phyloP scores from a whole-genome alignment of 2,113 vertebrate genomes.

The Redunca redunca region DNA sequence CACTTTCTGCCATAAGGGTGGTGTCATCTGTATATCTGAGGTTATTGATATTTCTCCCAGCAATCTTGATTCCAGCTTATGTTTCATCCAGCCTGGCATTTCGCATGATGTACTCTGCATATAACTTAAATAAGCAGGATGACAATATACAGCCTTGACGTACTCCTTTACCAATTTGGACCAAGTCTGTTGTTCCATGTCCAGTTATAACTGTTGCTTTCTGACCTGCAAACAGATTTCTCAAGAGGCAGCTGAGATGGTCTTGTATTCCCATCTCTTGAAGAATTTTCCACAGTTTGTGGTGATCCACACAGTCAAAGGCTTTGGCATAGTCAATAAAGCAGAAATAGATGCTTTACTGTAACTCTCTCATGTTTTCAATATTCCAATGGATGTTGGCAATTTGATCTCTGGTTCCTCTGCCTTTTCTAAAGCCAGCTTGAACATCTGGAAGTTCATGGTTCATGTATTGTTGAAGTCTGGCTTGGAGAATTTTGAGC shows the following conservation, averaged over 20 bases:
- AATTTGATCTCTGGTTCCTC: background rate
- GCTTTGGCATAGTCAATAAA: background rate
- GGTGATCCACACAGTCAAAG: background rate
- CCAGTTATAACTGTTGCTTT: background rate
- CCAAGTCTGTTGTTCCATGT: background rate
- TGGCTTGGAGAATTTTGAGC: background rate
- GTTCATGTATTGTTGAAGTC: background rate
- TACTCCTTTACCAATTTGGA: background rate
- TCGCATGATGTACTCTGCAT: background rate
- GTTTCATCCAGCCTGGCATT: rapidly evolving
- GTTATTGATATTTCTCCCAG: background rate
- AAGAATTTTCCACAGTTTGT: background rate
- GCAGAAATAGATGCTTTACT: background rate
- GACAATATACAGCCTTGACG: background rate
- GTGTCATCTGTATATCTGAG: background rate
- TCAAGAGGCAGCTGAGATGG: background rate
- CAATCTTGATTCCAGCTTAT: background rate
- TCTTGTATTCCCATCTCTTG: background rate
- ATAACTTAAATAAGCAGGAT: background rate
- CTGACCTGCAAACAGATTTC: background rate
- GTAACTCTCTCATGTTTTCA: background rate
- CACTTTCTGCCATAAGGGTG: background rate
- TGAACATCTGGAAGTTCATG: background rate
- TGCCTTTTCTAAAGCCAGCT: background rate
- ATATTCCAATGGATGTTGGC: background rate